Evolutionary conservation across 2,888 invertebrate species (phyloP).

Genomic region (Globia sparganii): DNA sequence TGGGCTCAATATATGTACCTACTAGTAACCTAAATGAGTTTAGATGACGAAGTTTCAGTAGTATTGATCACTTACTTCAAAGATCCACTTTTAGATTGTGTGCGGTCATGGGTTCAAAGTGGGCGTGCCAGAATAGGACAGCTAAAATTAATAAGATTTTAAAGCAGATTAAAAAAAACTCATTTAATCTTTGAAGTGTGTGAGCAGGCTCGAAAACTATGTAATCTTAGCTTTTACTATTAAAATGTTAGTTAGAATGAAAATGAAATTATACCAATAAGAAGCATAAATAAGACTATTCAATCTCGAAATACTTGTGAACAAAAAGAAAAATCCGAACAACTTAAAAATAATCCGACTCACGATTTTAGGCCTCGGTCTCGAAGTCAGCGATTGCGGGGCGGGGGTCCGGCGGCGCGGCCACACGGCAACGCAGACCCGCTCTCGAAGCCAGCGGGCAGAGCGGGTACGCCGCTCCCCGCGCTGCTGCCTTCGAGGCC

Average conservation of each 20-base stretch:
- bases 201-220: not conserved
- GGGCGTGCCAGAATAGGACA: no score
- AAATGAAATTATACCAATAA: not conserved
- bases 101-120: not conserved
- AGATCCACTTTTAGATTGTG: not conserved
- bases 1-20: not conserved
- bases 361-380: no score
- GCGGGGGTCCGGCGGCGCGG: no score
- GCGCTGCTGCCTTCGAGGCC: no score
- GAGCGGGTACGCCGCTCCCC: no score
- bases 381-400: no score
- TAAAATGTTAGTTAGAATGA: not conserved
- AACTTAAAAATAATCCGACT: constrained; percentile 23
- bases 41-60: not conserved
- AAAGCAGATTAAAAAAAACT: not conserved
- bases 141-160: not conserved
- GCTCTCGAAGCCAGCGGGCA: no score
- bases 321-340: not conserved
- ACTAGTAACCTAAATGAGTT: not conserved
- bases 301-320: not conserved
- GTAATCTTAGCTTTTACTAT: not conserved
- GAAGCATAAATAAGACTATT: not conserved
- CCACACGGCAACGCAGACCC: no score
- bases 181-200: not conserved
- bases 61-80: not conserved